Conservation (phyloP, 2,797 vertebrate genomes). For the Macrochelys suwanniensis region DNA sequence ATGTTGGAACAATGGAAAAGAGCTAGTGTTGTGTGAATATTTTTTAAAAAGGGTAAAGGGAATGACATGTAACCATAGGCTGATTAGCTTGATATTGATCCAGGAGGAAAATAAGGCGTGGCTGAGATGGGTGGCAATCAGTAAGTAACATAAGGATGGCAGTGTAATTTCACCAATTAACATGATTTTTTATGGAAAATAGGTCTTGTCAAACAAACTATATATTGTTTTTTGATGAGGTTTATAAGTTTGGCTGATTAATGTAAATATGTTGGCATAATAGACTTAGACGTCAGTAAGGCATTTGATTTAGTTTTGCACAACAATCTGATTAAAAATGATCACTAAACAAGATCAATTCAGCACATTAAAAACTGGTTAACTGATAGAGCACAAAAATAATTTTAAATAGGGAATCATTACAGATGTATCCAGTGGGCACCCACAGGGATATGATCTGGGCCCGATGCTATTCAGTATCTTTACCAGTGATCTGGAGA, state of each 20-base stretch:
- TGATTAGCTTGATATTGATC: not conserved
- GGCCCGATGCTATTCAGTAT: no score
- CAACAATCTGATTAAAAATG: not conserved
- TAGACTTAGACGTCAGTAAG: no score
- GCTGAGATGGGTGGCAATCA: not conserved
- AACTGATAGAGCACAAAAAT: not conserved
- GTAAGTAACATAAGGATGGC: not conserved
- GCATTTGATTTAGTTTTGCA: not conserved
- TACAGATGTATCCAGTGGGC: no score
- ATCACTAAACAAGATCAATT: no score
- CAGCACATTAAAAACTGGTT: not conserved
- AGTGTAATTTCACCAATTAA: not conserved
- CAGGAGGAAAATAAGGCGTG: not conserved
- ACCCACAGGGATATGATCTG: no score
- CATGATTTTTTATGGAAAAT: no score
- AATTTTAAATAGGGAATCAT: no score
- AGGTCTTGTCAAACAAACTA: not conserved
- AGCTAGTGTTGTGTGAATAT: no score
- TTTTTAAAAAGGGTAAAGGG: not conserved
- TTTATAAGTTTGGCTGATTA: not conserved
- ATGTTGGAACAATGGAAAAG: no score
- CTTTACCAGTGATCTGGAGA: not conserved
- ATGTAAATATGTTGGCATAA: not conserved
- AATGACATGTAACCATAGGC: no score
- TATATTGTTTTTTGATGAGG: not conserved